Evolutionary conservation across 2,113 vertebrate species (phyloP).

Genomic region (Capricornis sumatraensis): DNA sequence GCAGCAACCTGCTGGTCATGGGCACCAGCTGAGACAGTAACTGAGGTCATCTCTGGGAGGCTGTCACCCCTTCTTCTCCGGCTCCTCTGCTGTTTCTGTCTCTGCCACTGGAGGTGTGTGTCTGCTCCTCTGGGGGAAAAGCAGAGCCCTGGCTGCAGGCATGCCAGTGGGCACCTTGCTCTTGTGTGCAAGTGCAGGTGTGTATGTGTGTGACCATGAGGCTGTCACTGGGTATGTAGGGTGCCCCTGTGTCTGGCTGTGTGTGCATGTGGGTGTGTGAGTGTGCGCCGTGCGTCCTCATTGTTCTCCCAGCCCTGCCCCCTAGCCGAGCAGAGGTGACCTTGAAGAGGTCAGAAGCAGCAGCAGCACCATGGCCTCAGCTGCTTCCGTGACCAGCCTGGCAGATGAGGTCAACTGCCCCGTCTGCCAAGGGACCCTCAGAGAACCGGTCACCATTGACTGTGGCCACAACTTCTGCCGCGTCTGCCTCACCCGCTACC

Average conservation of each 20-base stretch:
- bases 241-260: neutral
- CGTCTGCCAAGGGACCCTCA: slow-evolving; percentile 90
- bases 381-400: slow-evolving; percentile 79
- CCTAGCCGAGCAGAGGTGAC: neutral
- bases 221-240: neutral
- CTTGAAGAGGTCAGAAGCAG: neutral
- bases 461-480: slow-evolving; percentile 95
- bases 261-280: neutral
- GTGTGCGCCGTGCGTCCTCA: too few relatives aligned
- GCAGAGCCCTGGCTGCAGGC: neutral
- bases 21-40: neutral
- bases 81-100: neutral
- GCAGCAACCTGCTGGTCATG: neutral
- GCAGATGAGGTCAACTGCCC: slow-evolving; percentile 91
- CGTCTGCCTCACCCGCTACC: slow-evolving; percentile 86
- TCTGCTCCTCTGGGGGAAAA: neutral
- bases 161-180: neutral
- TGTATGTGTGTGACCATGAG: neutral
- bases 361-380: slow-evolving; percentile 43
- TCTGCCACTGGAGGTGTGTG: neutral
- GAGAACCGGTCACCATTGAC: slow-evolving; percentile 90
- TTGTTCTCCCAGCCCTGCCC: neutral
- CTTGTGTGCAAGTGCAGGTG: fast-evolving
- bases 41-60: neutral
- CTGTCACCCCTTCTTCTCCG: neutral